phyloP scores from a whole-genome alignment of 2,797 vertebrate species.

The Paramormyrops hopkinsi region DNA sequence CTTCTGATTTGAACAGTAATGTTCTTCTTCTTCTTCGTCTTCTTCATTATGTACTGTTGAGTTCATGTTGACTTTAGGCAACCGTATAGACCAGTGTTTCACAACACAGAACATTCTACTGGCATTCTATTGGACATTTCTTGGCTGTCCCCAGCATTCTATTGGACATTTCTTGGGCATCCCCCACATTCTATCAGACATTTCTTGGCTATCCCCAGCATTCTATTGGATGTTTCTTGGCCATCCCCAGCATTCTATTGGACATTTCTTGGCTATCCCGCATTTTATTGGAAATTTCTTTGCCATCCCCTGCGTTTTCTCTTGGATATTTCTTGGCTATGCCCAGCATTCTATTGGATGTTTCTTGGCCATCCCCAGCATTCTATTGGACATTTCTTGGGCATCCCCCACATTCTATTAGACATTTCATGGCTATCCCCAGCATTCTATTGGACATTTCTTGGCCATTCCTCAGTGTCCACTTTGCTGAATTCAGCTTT shows the following conservation, averaged over 20 bases:
- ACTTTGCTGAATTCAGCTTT: not conserved
- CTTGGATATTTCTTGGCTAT: too few species aligned
- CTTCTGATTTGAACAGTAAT: not conserved
- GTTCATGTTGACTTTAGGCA: not conserved
- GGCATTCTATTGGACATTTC: not conserved
- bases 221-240: not conserved
- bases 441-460: not conserved
- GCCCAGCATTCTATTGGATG: too few species aligned
- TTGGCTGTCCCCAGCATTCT: not conserved
- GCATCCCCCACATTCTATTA: not conserved
- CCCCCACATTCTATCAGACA: not conserved
- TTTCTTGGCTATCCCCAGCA: not conserved
- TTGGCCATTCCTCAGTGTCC: not conserved
- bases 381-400: not conserved
- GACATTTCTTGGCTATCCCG: not conserved
- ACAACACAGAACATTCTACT: not conserved
- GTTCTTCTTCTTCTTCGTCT: not conserved
- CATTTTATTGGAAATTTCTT: not conserved
- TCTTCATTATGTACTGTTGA: not conserved
- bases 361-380: not conserved
- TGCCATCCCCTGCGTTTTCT: not conserved
- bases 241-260: not conserved
- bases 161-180: not conserved
- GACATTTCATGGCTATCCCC: not conserved
- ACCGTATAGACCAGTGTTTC: not conserved